Conservation (phyloP, 1,140 invertebrate species). For the Drosophila parabipectinata region DNA sequence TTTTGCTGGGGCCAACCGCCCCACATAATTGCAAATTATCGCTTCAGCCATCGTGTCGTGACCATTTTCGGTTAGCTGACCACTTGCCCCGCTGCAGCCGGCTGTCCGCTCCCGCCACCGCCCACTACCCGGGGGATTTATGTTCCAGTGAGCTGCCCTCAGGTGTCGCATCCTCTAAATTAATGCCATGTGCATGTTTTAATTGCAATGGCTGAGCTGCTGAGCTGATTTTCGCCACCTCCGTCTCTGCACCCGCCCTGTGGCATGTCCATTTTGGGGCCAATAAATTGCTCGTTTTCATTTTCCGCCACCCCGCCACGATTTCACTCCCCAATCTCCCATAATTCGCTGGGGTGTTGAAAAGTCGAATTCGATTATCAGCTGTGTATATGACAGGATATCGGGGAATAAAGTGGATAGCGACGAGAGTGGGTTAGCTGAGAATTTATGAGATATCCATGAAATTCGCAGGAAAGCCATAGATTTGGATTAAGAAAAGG, state of each 20-base stretch:
- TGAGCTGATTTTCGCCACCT: conserved; percentile 46
- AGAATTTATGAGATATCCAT: conserved; percentile 13
- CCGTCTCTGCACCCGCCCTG: neutral
- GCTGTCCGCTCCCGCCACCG: neutral
- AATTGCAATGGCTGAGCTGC: conserved; percentile 58
- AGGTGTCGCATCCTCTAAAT: conserved; percentile 70
- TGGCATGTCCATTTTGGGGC: conserved; percentile 52
- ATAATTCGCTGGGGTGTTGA: conserved; percentile 52
- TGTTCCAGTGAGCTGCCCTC: conserved; percentile 52
- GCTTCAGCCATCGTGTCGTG: conserved; percentile 53
- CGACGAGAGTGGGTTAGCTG: no score
- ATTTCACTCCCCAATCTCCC: conserved; percentile 5
- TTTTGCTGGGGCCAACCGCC: conserved; percentile 20
- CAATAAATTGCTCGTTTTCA: conserved; percentile 55
- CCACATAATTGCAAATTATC: conserved; percentile 79
- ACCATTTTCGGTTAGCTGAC: conserved; percentile 64
- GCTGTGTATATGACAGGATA: conserved; percentile 29
- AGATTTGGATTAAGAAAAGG: neutral
- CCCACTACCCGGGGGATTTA: conserved; percentile 41
- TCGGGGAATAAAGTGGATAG: neutral
- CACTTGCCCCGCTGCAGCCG: conserved; percentile 10
- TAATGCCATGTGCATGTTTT: conserved; percentile 76
- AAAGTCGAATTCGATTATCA: conserved; percentile 60
- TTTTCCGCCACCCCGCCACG: conserved; percentile 7
- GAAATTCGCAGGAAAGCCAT: neutral